Conservation (phyloP, 2,888 invertebrate species). For the Thereva nobilitata region DNA sequence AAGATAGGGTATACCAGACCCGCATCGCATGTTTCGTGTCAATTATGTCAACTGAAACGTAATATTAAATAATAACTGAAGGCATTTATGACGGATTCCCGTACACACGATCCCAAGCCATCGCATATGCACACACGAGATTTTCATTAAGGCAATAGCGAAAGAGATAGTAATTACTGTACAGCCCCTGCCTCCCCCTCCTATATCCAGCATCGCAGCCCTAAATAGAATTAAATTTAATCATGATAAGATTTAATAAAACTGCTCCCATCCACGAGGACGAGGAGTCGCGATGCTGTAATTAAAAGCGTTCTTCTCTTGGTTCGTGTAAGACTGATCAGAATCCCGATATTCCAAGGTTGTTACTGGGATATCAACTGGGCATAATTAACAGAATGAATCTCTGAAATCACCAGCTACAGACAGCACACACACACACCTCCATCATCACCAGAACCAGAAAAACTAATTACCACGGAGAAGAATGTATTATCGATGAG, state of each 20-base stretch:
- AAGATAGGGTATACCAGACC: slow-evolving; percentile 41
- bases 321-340: too few species aligned
- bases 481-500: slow-evolving; percentile 19
- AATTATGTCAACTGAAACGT: slow-evolving; percentile 45
- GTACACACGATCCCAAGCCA: background rate
- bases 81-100: slow-evolving; percentile 36
- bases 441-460: too few species aligned
- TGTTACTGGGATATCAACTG: too few species aligned
- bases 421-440: too few species aligned
- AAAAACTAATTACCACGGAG: slow-evolving; percentile 22
- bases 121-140: slow-evolving; percentile 11
- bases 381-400: too few species aligned
- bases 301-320: too few species aligned
- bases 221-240: slow-evolving; percentile 36
- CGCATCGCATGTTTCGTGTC: slow-evolving; percentile 46
- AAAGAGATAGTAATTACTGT: background rate
- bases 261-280: too few species aligned
- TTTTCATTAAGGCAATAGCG: slow-evolving; percentile 21
- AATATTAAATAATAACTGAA: slow-evolving; percentile 33
- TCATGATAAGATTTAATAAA: slow-evolving; percentile 37
- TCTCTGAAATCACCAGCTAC: too few species aligned
- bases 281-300: too few species aligned
- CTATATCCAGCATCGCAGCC: slow-evolving; percentile 27
- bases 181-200: slow-evolving; percentile 7
- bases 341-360: too few species aligned